phyloP scores from a whole-genome alignment of 2,888 invertebrate species.

The Frankliniella fusca region DNA sequence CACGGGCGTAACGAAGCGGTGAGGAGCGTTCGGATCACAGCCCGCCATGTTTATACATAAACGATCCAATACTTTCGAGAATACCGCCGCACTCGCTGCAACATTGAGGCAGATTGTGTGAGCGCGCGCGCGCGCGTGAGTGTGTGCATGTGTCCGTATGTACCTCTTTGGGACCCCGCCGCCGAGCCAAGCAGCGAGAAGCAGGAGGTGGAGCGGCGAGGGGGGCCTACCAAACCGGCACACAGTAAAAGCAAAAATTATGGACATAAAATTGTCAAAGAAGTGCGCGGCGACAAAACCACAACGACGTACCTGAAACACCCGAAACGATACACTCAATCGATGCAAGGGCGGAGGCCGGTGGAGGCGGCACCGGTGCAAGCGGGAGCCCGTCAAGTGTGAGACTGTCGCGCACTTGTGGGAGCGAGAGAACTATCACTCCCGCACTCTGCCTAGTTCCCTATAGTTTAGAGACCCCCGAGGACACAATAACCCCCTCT shows the following conservation, averaged over 20 bases:
- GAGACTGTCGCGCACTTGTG: background rate
- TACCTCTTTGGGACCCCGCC: background rate
- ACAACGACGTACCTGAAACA: background rate
- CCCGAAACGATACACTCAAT: background rate
- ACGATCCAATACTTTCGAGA: background rate
- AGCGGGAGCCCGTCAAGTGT: no score
- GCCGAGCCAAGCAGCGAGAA: background rate
- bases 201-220: background rate
- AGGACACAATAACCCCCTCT: no score
- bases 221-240: background rate
- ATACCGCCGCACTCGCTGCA: background rate
- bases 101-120: slow-evolving; percentile 2
- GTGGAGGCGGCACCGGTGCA: no score
- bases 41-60: background rate
- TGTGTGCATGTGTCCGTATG: no score
- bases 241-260: slow-evolving; percentile 21
- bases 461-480: no score
- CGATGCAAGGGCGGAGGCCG: no score
- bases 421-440: no score
- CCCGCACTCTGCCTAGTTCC: no score
- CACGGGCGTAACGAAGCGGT: no score
- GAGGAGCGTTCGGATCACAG: no score
- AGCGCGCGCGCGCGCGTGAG: background rate
- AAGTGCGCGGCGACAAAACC: background rate
- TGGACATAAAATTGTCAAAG: slow-evolving; percentile 8